phyloP scores from a whole-genome alignment of 2,113 vertebrate genomes.

The Synodontis membranacea region DNA sequence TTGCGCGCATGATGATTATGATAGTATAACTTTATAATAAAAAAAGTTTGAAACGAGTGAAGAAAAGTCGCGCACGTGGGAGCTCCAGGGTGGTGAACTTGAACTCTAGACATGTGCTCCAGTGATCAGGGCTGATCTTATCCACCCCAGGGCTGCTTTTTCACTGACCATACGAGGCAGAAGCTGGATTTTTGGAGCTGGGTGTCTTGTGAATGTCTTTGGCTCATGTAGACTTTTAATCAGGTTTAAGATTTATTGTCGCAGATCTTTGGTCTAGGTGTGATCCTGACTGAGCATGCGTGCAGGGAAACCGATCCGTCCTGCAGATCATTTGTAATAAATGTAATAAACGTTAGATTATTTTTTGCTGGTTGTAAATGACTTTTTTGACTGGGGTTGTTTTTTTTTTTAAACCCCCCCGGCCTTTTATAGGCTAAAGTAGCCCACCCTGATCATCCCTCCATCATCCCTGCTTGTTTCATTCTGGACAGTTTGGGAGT shows the following conservation, averaged over 20 bases:
- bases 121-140: not conserved
- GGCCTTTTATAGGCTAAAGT: no score
- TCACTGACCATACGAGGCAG: not conserved
- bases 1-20: not conserved
- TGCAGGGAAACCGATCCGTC: no score
- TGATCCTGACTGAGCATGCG: not conserved
- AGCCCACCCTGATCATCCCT: not conserved
- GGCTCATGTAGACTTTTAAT: not conserved
- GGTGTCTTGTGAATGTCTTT: not conserved
- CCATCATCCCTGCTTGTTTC: not conserved
- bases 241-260: not conserved
- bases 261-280: not conserved
- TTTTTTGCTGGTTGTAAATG: no score
- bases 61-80: constrained; percentile 25
- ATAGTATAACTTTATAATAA: no score
- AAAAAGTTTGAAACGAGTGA: not conserved
- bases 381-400: not conserved
- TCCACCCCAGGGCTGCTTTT: not conserved
- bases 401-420: not conserved
- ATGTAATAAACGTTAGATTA: not conserved
- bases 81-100: constrained; percentile 11
- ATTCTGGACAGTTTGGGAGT: no score
- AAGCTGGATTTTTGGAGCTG: not conserved
- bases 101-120: constrained; percentile 26
- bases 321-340: not conserved